phyloP scores from a whole-genome alignment of 2,113 vertebrate species.

The Nothoprocta pentlandii region DNA sequence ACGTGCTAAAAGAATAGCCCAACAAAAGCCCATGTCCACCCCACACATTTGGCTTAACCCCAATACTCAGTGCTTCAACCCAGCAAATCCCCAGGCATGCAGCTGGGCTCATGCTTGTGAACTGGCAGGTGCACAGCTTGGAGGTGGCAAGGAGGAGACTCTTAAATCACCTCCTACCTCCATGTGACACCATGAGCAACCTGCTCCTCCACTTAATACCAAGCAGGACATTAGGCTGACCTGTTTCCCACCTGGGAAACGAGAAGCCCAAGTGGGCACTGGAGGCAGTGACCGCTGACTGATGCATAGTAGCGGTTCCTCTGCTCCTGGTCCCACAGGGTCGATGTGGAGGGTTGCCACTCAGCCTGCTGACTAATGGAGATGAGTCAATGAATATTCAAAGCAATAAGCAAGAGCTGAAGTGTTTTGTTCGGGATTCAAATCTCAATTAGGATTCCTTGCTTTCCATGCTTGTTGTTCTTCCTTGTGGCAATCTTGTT shows the following conservation, averaged over 20 bases:
- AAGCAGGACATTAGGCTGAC: neutral
- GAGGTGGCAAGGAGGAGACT: neutral
- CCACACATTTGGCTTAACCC: neutral
- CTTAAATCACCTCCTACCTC: neutral
- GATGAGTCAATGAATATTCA: neutral
- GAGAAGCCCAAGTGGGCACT: neutral
- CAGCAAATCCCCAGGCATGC: neutral
- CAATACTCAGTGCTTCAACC: neutral
- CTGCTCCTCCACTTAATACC: neutral
- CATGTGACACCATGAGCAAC: neutral
- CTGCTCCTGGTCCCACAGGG: neutral
- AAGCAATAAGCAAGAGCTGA: neutral
- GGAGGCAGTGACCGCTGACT: neutral
- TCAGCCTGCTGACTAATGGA: slow-evolving; percentile 27
- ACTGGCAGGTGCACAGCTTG: rapidly evolving
- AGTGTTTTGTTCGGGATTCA: neutral
- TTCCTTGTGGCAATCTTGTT: slow-evolving; percentile 23
- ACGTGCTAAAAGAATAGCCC: neutral
- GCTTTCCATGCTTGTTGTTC: neutral
- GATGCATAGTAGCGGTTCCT: neutral
- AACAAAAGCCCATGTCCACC: neutral
- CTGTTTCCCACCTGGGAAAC: rapidly evolving
- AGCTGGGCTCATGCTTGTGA: neutral
- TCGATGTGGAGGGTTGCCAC: neutral
- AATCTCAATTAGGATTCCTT: neutral